phyloP scores from a whole-genome alignment of 2,113 vertebrate genomes.

The Paracyprichromis sp. region DNA sequence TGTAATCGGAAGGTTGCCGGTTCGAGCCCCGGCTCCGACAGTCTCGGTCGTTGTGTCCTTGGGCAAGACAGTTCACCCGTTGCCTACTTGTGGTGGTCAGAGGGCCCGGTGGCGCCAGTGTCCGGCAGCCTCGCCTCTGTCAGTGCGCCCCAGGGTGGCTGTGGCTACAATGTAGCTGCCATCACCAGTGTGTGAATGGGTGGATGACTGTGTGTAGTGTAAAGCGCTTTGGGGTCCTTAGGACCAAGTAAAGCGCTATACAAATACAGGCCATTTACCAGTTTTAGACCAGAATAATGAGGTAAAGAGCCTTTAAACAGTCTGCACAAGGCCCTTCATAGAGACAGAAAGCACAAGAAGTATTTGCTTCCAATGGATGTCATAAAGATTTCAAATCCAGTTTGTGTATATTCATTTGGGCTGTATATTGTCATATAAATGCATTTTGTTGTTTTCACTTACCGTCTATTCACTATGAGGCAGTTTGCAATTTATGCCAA shows the following conservation, averaged over 20 bases:
- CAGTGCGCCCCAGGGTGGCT: too few relatives aligned
- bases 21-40: fast-evolving
- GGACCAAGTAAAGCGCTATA: fast-evolving
- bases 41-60: neutral
- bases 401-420: neutral
- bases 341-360: neutral
- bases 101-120: neutral
- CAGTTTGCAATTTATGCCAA: neutral
- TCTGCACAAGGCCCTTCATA: neutral
- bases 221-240: too few relatives aligned
- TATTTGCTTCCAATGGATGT: neutral
- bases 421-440: neutral
- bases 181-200: too few relatives aligned
- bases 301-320: neutral
- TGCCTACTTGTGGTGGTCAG: neutral
- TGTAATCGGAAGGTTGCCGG: fast-evolving
- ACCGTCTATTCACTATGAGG: neutral
- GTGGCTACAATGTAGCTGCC: too few relatives aligned
- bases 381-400: neutral
- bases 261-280: fast-evolving
- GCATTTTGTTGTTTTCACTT: neutral
- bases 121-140: neutral
- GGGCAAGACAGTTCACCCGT: neutral
- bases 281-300: neutral
- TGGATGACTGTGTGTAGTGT: too few relatives aligned